Evolutionary conservation across 2,113 vertebrate species (phyloP).

Genomic region (Pseudopodoces humilis): DNA sequence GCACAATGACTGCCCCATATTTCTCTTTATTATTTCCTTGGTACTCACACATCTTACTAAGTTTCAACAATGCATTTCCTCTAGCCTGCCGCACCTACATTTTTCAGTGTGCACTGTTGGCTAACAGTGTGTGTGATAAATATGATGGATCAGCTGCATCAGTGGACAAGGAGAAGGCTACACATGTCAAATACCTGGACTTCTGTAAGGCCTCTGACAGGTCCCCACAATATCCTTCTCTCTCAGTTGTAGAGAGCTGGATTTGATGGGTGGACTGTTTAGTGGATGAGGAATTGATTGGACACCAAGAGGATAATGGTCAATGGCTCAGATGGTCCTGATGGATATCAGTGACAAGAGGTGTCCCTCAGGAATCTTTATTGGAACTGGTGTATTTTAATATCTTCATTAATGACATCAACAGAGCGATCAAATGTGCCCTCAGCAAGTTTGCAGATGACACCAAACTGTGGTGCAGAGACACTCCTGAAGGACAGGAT

Average conservation of each 20-base stretch:
- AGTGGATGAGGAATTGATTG: background rate
- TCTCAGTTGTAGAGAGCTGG: background rate
- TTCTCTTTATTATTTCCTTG: background rate
- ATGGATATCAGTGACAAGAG: background rate
- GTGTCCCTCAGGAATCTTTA: background rate
- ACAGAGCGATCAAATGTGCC: background rate
- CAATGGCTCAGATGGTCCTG: background rate
- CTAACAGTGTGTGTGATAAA: background rate
- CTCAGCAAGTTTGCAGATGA: background rate
- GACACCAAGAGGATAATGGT: background rate
- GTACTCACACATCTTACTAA: background rate
- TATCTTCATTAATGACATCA: background rate
- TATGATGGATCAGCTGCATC: background rate
- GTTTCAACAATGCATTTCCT: background rate
- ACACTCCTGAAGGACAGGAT: rapidly evolving
- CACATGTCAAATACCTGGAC: background rate
- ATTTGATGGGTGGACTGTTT: background rate
- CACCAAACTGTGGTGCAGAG: background rate
- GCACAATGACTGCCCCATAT: background rate
- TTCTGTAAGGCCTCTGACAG: background rate
- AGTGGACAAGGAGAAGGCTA: background rate
- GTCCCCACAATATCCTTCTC: background rate
- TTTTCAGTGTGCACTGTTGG: background rate
- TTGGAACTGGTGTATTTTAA: background rate
- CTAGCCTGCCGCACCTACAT: background rate